Evolutionary conservation across 2,113 vertebrate genomes (phyloP), one percentile per base, ranked within the genome.

Genomic region (Campylomormyrus tamandua): DNA sequence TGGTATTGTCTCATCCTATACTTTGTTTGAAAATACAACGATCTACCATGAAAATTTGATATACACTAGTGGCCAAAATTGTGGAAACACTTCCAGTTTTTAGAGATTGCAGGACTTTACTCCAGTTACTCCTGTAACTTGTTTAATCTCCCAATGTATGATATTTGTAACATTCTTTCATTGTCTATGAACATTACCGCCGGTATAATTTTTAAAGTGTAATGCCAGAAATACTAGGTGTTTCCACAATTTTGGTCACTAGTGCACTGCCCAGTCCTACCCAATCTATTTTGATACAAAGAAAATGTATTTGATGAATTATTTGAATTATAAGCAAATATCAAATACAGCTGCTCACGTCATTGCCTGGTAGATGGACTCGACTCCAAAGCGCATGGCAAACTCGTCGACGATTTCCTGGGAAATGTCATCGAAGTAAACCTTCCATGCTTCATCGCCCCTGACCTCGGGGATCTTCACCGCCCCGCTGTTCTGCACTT

Each of bases 371-470:
- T 99, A 99, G 95, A 99, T 99, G 91, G 97, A 97, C 92, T 99
- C 98, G 91, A 99, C 96, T 91, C 98, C 98, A 3, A 98, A 99
- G 91, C 98, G 97, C 97, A 99, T 98, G 91, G 98, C 98, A 88
- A 99, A 99, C 93, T 99, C 98, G 93, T 99, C 98, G 49, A 99
- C 98, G 87, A 99, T 99, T 95, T 99, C 98, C 91, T 99, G 98
- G 5, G 98, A 96, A 4, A 97, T 95, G 1, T 98, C 98, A 88
- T 99, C 98, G 92, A 96, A 99, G 95, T 99, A 99, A 89, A 99
- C 98, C 93, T 99, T 99, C 98, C 98, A 99, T 77, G 98, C 98
- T 90, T 99, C 98, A 8, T 99, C 98, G 0, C 98, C 98, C 93
- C 95, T 98, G 92, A 98, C 97, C 90, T 97, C 95, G 0, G 98